Evolutionary conservation across 2,888 invertebrate genomes (phyloP), one percentile per base, ranked within the genome.

Genomic region (Sturmia bella): DNA sequence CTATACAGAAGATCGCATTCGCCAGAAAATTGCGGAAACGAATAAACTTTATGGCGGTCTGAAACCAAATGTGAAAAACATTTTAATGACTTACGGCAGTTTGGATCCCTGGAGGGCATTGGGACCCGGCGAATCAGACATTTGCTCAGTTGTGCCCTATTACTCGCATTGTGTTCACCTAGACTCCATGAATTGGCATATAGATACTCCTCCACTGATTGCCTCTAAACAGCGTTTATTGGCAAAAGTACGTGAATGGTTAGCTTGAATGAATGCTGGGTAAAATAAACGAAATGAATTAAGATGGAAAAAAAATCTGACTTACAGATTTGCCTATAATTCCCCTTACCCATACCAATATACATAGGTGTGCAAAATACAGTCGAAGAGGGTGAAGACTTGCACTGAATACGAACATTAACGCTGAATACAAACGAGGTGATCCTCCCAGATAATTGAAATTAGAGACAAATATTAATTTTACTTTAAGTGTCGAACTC

Each of bases 31-130:
- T 0, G 85, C 83, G 2, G 84, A 91, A 56, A 92, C 92, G 6
- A 93, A 93, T 85, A 83, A 85, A 0, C 85, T 90, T 69, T 93
- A 92, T 84, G 93, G 93, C 41, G 92, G 92, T 43, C 82, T 88
- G 57, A 84, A 87, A 24, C 92, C 92, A 0, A 87, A 91, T 3
- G 90, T 92, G 0, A 89, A 88, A 17, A 92, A 92, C 81, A 91
- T 93, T 0, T 91, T 92, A 41, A 92, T 92, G 84, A 91, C 92
- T 3, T 93, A 93, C 79, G 93, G 93, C 1, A 89, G 89, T 59
- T 85, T 92, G 13, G 93, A 93, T 89, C 93, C 93, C 24, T 93
- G 93, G 93, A 92, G 91, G 86, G 85, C 91, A 4, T 89, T 93
- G 80, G 93, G 93, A 6, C 88, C 91, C 6, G 85, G 89, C 89